A percentile compares a stretch with the other conserved stretches of the same genome.
Conservation (phyloP, 2,113 vertebrate genomes). For the Laticauda laticaudata region DNA sequence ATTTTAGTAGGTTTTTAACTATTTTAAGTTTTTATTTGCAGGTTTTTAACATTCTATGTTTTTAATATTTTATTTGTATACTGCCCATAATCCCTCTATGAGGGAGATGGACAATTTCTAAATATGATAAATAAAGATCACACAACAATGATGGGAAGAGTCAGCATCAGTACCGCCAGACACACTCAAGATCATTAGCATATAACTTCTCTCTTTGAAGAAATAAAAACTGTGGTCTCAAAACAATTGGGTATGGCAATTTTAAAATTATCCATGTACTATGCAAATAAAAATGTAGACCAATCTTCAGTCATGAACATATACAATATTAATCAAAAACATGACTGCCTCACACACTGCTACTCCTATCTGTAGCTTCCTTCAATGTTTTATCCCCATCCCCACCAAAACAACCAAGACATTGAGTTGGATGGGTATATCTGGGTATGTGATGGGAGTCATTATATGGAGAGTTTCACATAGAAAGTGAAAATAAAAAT, state of each 20-base stretch:
- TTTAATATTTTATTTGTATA: too few species aligned
- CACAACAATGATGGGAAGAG: not conserved
- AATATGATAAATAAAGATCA: not conserved
- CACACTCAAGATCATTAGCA: not conserved
- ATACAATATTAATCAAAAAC: not conserved
- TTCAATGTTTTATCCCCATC: not conserved
- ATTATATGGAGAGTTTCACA: not conserved
- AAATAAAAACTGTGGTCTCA: not conserved
- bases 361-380: not conserved
- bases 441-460: not conserved
- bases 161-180: not conserved
- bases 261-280: not conserved
- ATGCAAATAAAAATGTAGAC: not conserved
- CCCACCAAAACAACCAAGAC: not conserved
- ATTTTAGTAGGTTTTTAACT: too few species aligned
- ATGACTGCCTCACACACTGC: not conserved
- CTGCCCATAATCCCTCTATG: too few species aligned
- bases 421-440: not conserved
- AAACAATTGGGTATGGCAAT: not conserved
- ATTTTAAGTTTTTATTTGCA: too few species aligned
- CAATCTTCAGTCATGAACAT: not conserved
- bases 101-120: too few species aligned
- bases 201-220: not conserved
- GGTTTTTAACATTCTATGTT: too few species aligned
- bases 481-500: not conserved